These are phyloP conservation scores for Thecophora atra DNA, from an alignment of 2,888 invertebrate species.

Conservation along the genomic window DNA sequence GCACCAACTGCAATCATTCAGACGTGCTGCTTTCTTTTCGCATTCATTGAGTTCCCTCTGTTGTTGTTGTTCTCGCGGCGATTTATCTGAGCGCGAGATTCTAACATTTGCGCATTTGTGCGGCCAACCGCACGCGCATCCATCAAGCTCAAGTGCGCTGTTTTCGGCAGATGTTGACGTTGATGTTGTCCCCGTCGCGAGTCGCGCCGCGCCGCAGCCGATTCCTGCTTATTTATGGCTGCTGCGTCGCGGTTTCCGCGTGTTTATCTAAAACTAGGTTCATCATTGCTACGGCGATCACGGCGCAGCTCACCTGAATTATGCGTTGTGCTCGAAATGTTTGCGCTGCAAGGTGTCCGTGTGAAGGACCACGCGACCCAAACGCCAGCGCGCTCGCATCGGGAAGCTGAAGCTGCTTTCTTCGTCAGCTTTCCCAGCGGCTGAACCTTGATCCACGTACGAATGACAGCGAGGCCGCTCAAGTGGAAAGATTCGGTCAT, in stretches of 20 bases:
- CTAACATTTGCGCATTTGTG: slow-evolving; percentile 41
- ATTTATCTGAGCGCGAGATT: slow-evolving; percentile 47
- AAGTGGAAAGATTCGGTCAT: no score
- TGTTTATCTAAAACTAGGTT: not conserved
- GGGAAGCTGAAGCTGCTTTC: not conserved
- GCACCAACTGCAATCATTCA: not conserved
- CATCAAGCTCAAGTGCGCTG: not conserved
- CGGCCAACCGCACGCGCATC: not conserved
- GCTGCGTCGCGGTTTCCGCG: not conserved
- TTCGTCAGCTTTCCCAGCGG: no score
- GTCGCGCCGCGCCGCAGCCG: not conserved
- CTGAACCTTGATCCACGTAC: no score
- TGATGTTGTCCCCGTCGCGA: not conserved
- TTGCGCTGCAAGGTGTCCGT: not conserved
- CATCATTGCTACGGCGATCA: not conserved
- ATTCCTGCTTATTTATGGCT: slow-evolving; percentile 3
- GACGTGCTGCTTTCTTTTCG: slow-evolving; percentile 9
- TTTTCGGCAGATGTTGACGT: not conserved
- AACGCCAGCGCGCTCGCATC: not conserved
- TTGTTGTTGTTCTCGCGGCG: slow-evolving; percentile 19
- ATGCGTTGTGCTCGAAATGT: not conserved
- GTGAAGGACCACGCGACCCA: not conserved
- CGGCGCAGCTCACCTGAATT: not conserved
- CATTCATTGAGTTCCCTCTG: not conserved
- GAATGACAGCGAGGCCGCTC: not conserved